Evolutionary conservation across 2,113 vertebrate species (phyloP).

Genomic region (Cynocephalus volans): DNA sequence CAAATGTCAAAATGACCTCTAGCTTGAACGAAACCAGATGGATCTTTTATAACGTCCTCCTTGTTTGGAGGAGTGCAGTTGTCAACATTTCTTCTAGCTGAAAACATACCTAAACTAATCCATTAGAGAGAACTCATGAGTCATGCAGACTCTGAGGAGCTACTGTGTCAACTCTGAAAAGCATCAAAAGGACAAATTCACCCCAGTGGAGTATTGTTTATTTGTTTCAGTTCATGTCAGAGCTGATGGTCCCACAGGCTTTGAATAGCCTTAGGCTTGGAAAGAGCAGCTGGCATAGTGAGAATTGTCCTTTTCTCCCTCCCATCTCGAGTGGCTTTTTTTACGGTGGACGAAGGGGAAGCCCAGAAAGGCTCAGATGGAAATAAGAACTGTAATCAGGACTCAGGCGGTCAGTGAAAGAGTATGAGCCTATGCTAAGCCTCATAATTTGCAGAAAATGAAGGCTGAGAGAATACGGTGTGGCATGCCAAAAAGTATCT

Average conservation of each 20-base stretch:
- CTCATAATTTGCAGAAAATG: not conserved
- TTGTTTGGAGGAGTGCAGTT: not conserved
- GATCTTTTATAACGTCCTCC: constrained; percentile 4
- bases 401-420: not conserved
- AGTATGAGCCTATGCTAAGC: not conserved
- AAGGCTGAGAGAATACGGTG: not conserved
- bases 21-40: not conserved
- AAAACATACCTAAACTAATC: not conserved
- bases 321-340: constrained; percentile 50
- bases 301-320: constrained; percentile 48
- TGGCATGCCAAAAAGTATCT: fast-evolving
- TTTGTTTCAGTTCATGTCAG: constrained; percentile 35
- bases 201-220: constrained; percentile 63
- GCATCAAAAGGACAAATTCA: constrained; percentile 69
- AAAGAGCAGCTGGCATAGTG: constrained; percentile 44
- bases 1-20: constrained; percentile 50
- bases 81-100: not conserved
- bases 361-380: not conserved
- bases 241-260: constrained; percentile 11
- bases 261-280: constrained; percentile 57
- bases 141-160: constrained; percentile 10
- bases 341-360: not conserved
- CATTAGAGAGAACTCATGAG: constrained; percentile 59
- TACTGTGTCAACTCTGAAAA: constrained; percentile 66
- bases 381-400: not conserved